phyloP scores from a whole-genome alignment of 2,113 vertebrate species.

The Onychorhynchus coronatus region DNA sequence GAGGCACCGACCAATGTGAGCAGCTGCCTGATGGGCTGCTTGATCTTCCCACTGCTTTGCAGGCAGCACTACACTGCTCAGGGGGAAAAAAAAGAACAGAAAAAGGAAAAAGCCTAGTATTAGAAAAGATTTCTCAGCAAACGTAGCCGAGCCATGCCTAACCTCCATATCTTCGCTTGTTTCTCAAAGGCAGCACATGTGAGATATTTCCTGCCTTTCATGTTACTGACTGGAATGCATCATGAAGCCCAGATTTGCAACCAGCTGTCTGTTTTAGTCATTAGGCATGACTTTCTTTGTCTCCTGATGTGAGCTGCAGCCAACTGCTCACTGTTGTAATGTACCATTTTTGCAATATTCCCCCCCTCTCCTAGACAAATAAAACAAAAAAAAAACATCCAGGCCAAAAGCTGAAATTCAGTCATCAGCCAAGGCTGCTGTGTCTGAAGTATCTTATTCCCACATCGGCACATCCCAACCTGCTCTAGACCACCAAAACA shows the following conservation, averaged over 20 bases:
- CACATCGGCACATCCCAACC: not conserved
- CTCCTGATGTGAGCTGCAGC: constrained; percentile 11
- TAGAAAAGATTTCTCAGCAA: constrained; percentile 42
- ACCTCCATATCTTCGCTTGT: not conserved
- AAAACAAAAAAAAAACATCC: not conserved
- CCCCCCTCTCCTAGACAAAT: not conserved
- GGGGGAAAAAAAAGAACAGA: too few relatives aligned
- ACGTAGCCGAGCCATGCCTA: not conserved
- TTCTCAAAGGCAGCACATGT: constrained; percentile 22
- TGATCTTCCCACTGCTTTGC: constrained; percentile 17
- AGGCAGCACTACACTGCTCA: not conserved
- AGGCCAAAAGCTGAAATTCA: not conserved
- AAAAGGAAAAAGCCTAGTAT: not conserved
- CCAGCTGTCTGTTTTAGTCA: constrained; percentile 50
- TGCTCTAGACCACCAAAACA: not conserved
- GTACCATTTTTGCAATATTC: not conserved
- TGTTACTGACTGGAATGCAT: constrained; percentile 15
- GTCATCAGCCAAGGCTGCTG: not conserved
- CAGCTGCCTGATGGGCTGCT: constrained; percentile 32
- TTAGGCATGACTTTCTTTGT: constrained; percentile 15
- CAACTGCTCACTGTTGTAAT: constrained; percentile 1
- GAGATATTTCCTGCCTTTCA: constrained; percentile 52
- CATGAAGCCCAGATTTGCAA: constrained; percentile 37
- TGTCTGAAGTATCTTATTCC: not conserved
- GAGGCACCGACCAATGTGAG: constrained; percentile 35